Base-by-base conservation (phyloP, 2,888 invertebrate species). In the Rotaria macrura region DNA sequence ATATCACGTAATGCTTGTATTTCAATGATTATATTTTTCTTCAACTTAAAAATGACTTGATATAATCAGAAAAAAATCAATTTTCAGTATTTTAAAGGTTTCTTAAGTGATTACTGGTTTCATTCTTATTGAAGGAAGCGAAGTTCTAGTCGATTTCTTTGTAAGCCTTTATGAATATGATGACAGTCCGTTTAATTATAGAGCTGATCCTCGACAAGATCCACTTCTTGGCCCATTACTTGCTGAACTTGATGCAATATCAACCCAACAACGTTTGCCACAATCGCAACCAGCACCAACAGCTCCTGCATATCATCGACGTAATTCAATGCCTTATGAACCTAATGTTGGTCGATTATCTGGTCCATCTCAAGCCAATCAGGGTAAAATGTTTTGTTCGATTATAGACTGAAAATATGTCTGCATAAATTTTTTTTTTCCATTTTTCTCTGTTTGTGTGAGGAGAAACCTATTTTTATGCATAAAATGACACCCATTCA, bases 201-300 rank as follows among this genome's bases (percentile, higher is more conserved):
- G 79, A 79, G 23, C 40, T 43, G 79, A 79, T 43, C 79, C 79
- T 43, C 43, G 79, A 43, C 79, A 79, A 43, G 79, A 79, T 79
- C 79, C 79, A 14, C n/a, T 79, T 20, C 40, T 79, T 43, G 79
- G 79, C 14, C 79, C 79, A 79, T 43, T 79, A 79, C 79, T 79
- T 43, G 79, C 79, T 79, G 79, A 79, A 43, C 25, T 79, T 10
- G 79, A 79, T 43, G 25, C 43, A 4, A 40, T 79, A 25, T 38
- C 79, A 43, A 43, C 43, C 9, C 79, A 79, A 79, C 79, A 43
- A 43, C n/a, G 43, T 25, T 14, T n/a, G 43, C 40, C 29, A 34
- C 14, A 29, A 79, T 2, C 29, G 7, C 29, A 14, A 38, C 34
- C 34, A 34, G 1, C 9, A 23, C 25, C 34, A 34, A 1, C 34